phyloP scores from a whole-genome alignment of 2,888 invertebrate genomes.

The Neuroscelio doddi region DNA sequence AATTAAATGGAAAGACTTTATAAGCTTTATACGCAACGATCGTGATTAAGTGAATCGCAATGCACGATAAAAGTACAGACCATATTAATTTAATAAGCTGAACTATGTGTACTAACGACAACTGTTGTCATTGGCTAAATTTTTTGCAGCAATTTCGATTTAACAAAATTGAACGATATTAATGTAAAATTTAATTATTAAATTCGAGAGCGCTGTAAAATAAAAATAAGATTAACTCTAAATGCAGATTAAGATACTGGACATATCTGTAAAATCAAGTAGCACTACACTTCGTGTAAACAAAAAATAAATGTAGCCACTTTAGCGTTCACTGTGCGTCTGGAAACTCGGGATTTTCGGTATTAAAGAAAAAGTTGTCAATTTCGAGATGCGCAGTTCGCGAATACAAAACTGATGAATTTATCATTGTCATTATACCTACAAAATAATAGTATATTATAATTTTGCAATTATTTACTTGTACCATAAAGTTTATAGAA shows the following conservation, averaged over 20 bases:
- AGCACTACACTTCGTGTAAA: conserved; percentile 53
- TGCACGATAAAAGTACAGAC: conserved; percentile 58
- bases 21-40: conserved; percentile 27
- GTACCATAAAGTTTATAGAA: conserved; percentile 51
- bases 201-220: too few relatives aligned
- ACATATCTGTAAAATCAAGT: conserved; percentile 66
- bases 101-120: conserved; percentile 62
- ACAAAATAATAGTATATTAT: not conserved
- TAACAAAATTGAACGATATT: too few relatives aligned
- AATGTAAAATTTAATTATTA: too few relatives aligned
- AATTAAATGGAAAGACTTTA: conserved; percentile 1
- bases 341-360: conserved; percentile 26
- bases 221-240: too few relatives aligned
- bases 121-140: conserved; percentile 58
- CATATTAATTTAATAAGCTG: conserved; percentile 47
- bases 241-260: conserved; percentile 58
- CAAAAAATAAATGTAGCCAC: conserved; percentile 44
- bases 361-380: conserved; percentile 1
- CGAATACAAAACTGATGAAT: not conserved
- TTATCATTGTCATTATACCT: conserved; percentile 4
- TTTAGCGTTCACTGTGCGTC: conserved; percentile 53
- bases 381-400: conserved; percentile 6
- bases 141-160: conserved; percentile 17
- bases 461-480: not conserved
- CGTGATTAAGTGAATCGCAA: conserved; percentile 44